Base-by-base conservation (phyloP, 2,888 invertebrate genomes). In the Drosophila prostipennis region DNA sequence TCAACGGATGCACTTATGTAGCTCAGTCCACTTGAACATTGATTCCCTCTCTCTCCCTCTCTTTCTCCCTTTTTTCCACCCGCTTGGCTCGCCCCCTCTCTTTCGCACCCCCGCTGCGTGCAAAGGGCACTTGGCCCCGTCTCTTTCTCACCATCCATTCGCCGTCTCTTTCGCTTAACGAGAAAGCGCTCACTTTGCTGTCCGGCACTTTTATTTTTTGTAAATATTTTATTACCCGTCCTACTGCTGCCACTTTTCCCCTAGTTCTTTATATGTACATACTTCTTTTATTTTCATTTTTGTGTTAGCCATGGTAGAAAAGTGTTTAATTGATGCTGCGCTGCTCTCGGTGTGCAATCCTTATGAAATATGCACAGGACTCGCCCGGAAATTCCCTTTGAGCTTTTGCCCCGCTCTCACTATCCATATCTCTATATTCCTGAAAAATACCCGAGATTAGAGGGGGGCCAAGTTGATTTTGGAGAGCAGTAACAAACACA, bases 251-350 rank as follows among this genome's bases (percentile, higher is more conserved):
- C 29, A 23, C 46, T 10, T 23, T 29, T 37, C 42, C 29, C 29
- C 46, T 11, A 32, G 32, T n/a, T 49, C 54, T 36, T 23, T 65
- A 8, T 29, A 45, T 46, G 8, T 26, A 2, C 46, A 19, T 48
- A 34, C 32, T 16, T 32, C 7, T n/a, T 59, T 7, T 36, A 6
- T 51, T n/a, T 51, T 23, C 11, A 10, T 19, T 52, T 45, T 39
- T 40, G 55, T 43, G 40, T 34, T 48, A 34, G 48, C 48, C 16
- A 34, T 57, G 34, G 19, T 8, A 36, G 26, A 39, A 54, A 60
- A 61, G 79, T 76, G 65, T 76, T 79, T 76, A 81, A 78, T 81
- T 78, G 77, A 72, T 81, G 81, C 58, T 61, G 36, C 19, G 11
- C 55, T 61, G 48, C 58, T 49, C 51, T 51, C 51, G 13, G 42